These are phyloP conservation scores for Nomada lathburiana DNA, from an alignment of 2,888 invertebrate genomes.

Conservation along the genomic window DNA sequence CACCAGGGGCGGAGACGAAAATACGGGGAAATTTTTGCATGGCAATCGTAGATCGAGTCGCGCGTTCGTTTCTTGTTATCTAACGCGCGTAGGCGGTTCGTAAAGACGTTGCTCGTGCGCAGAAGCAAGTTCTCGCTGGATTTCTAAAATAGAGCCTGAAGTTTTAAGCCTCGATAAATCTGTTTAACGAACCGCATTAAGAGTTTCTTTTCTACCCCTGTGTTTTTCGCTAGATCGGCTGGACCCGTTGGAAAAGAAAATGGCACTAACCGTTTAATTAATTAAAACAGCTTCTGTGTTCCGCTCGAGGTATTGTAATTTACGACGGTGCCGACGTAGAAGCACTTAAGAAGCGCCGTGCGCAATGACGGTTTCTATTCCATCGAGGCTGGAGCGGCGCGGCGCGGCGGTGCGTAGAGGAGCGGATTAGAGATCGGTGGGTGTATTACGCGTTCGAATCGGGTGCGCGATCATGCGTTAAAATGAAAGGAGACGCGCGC, in stretches of 20 bases:
- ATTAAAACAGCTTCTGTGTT: background rate
- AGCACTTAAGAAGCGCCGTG: conserved; percentile 9
- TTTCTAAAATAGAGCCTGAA: background rate
- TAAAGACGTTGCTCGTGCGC: background rate
- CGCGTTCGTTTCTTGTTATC: background rate
- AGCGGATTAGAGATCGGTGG: conserved; percentile 79
- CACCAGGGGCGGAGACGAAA: background rate
- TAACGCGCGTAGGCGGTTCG: background rate
- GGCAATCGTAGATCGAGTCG: background rate
- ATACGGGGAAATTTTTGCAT: background rate
- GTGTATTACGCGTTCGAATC: conserved; percentile 80
- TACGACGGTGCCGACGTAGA: background rate
- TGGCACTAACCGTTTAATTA: background rate
- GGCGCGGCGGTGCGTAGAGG: conserved; percentile 45
- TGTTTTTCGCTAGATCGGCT: background rate
- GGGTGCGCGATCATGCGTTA: conserved; percentile 83
- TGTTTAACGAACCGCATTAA: background rate
- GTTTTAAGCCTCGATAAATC: background rate
- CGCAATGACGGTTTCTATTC: conserved; percentile 59
- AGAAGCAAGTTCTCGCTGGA: background rate
- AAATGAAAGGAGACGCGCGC: conserved; percentile 83
- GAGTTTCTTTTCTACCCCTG: background rate
- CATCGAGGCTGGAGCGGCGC: conserved; percentile 38
- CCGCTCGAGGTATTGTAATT: background rate
- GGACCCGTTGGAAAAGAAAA: background rate